Evolutionary conservation across 2,888 invertebrate genomes (phyloP).

Genomic region (Timandra comae): DNA sequence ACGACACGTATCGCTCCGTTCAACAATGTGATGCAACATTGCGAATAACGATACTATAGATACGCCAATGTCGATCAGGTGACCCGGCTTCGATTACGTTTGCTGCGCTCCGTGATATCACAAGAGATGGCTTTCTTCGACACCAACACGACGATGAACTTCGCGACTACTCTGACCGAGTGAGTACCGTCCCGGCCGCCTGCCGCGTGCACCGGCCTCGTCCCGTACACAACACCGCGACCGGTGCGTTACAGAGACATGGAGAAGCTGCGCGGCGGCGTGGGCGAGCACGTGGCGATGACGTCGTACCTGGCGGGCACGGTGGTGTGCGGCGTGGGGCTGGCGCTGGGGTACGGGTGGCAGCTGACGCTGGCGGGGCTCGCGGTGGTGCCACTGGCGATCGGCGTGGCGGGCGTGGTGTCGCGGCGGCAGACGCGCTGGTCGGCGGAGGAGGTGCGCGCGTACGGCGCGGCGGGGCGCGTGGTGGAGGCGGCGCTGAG

Average conservation of each 20-base stretch:
- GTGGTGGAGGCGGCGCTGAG: slow-evolving; percentile 86
- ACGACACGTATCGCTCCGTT: too few species aligned
- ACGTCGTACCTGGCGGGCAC: slow-evolving; percentile 82
- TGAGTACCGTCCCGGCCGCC: slow-evolving; percentile 52
- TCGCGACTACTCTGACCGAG: slow-evolving; percentile 83
- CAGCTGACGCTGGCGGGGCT: slow-evolving; percentile 87
- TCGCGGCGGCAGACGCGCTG: slow-evolving; percentile 78
- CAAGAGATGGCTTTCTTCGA: slow-evolving; percentile 86
- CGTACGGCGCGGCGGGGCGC: slow-evolving; percentile 84
- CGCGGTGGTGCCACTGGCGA: slow-evolving; percentile 84
- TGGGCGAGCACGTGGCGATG: slow-evolving; percentile 87
- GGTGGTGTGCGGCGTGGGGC: slow-evolving; percentile 80
- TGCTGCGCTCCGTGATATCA: slow-evolving; percentile 79
- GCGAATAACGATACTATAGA: too few species aligned
- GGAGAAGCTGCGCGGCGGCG: slow-evolving; percentile 86
- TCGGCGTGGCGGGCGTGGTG: slow-evolving; percentile 82
- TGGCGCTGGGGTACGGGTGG: slow-evolving; percentile 88
- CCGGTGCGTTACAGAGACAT: slow-evolving; percentile 74
- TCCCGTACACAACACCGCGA: too few species aligned
- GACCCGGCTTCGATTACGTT: slow-evolving; percentile 75
- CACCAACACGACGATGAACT: slow-evolving; percentile 80
- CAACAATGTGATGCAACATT: too few species aligned
- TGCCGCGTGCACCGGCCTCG: not conserved
- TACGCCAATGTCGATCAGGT: too few species aligned
- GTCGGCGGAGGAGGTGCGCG: slow-evolving; percentile 77